Evolutionary conservation across 2,888 invertebrate genomes (phyloP).

Genomic region (Pseudococcus jackbeardsleyi): DNA sequence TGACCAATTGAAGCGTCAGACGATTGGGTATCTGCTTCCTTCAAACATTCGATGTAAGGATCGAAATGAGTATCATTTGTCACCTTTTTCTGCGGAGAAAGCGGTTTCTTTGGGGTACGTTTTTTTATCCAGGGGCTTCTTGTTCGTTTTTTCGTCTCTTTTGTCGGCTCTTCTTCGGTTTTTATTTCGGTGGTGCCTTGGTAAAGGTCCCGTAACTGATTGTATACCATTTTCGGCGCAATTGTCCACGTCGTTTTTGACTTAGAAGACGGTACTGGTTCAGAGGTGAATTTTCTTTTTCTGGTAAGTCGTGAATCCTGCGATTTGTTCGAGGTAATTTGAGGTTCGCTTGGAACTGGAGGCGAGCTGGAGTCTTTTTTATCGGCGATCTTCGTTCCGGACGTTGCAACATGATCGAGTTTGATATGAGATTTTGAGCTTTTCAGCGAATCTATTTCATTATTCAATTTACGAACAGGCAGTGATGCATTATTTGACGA

Average conservation of each 20-base stretch:
- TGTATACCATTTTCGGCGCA: not conserved
- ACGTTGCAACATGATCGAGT: not conserved
- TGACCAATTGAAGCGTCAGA: not conserved
- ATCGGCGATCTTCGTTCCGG: not conserved
- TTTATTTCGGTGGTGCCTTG: not conserved
- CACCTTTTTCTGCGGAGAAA: not conserved
- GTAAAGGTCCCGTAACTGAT: not conserved
- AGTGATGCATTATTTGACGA: not conserved
- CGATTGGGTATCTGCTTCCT: not conserved
- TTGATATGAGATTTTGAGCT: not conserved
- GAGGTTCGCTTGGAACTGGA: not conserved
- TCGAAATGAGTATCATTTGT: not conserved
- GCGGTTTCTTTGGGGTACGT: not conserved
- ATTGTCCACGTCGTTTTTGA: not conserved
- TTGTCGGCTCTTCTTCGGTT: not conserved
- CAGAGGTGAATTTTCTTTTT: not conserved
- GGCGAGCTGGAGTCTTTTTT: not conserved
- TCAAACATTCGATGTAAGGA: slow-evolving; percentile 35
- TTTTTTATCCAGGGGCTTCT: not conserved
- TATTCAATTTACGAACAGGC: not conserved
- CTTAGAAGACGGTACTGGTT: not conserved
- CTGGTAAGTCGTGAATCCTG: not conserved
- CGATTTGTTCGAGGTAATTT: not conserved
- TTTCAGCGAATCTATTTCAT: not conserved
- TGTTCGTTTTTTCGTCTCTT: not conserved